phyloP scores from a whole-genome alignment of 2,888 invertebrate genomes.

The Calephelis perditalis region DNA sequence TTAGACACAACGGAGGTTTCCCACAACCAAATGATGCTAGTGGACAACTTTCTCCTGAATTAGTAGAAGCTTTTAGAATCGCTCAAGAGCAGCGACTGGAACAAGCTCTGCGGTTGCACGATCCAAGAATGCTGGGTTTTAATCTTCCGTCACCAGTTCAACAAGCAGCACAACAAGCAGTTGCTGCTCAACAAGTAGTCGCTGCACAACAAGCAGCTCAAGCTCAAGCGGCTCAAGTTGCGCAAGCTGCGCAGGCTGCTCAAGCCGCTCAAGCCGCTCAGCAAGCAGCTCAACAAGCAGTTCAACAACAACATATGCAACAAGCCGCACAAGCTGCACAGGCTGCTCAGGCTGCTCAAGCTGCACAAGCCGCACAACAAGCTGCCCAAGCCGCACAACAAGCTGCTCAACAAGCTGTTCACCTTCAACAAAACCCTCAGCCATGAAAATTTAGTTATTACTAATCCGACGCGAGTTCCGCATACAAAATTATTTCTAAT shows the following conservation, averaged over 20 bases:
- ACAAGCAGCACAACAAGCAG: slow-evolving; percentile 61
- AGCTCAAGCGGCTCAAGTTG: slow-evolving; percentile 38
- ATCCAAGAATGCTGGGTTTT: slow-evolving; percentile 88
- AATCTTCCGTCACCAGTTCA: slow-evolving; percentile 77
- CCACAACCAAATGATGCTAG: slow-evolving; percentile 58
- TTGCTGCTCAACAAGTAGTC: slow-evolving; percentile 38
- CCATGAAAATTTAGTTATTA: slow-evolving; percentile 91
- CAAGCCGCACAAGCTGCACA: slow-evolving; percentile 35
- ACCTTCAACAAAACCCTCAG: slow-evolving; percentile 76
- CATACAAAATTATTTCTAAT: slow-evolving; percentile 31
- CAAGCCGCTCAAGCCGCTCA: slow-evolving; percentile 51
- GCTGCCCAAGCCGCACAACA: slow-evolving; percentile 63
- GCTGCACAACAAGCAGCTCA: slow-evolving; percentile 42
- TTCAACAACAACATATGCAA: slow-evolving; percentile 63
- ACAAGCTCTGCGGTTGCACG: slow-evolving; percentile 89
- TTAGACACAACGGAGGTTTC: slow-evolving; percentile 70
- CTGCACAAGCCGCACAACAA: slow-evolving; percentile 40
- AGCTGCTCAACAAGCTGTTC: slow-evolving; percentile 74
- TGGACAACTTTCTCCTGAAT: slow-evolving; percentile 82
- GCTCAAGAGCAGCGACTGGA: slow-evolving; percentile 89
- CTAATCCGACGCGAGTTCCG: slow-evolving; percentile 80
- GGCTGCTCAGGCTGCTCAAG: slow-evolving; percentile 47
- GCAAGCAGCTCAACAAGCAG: slow-evolving; percentile 43
- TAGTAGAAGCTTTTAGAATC: slow-evolving; percentile 83
- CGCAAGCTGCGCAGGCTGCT: slow-evolving; percentile 44